Evolutionary conservation across 2,797 vertebrate genomes (phyloP), one percentile per base, ranked within the genome.

Genomic region (Mormyrus hasselquistii): DNA sequence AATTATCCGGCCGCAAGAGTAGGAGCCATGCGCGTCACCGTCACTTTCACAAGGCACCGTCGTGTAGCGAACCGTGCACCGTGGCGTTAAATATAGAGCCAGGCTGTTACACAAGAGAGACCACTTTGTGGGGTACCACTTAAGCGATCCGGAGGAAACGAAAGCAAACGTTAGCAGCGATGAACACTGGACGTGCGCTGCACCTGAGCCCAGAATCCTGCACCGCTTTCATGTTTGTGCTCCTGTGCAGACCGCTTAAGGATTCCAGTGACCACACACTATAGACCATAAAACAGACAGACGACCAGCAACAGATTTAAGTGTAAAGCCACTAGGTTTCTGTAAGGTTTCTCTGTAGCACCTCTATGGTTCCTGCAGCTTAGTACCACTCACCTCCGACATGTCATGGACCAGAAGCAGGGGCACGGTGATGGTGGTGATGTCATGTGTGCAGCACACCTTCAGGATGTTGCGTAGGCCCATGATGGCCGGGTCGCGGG

Each of bases 391-490:
- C 91, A 99, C 98, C 96, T 99, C 99, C 0, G 98, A 97, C 99
- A 99, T 99, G 89, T 98, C 97, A 0, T 99, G 99, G 76, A 99
- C 98, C 88, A 99, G 94, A 83, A 99, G 94, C 90, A 99, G 96
- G 3, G 99, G 98, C 73, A 99, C 94, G 34, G 97, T 99, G 91
- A 99, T 95, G 0, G 98, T 99, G 87, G 98, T 99, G 93, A 99
- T 92, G 91, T 99, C 99, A 0, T 99, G 98, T 0, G 97, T 99
- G 90, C 99, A 99, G 95, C 99, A 99, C 53, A 99, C 98, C 93
- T 99, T 99, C 90, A 99, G 96, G 90, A 99, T 99, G 94, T 99
- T 99, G n/a, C 99, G 96, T 88, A 99, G 93, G 7, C 99, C 99
- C 98, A 99, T 99, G 90, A 99, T 98, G 87, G 98, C 98, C 0